Evolutionary conservation across 2,113 vertebrate species (phyloP).

Genomic region (Chloebia gouldiae): DNA sequence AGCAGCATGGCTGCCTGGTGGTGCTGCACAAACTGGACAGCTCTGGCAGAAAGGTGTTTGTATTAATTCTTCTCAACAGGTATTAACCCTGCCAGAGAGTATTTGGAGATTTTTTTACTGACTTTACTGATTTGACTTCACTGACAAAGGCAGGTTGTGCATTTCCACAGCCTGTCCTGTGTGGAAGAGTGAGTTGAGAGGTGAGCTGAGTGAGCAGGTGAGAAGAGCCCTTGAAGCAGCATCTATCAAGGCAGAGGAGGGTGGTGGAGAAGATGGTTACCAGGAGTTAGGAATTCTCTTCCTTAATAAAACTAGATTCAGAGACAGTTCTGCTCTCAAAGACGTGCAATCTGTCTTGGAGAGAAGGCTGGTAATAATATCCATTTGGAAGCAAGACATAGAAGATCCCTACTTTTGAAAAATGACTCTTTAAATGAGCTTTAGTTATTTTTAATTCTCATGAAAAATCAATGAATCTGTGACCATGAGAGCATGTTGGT

Average conservation of each 20-base stretch:
- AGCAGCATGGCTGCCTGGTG: not conserved
- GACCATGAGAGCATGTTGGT: not conserved
- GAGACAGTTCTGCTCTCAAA: not conserved
- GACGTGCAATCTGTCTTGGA: not conserved
- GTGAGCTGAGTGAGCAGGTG: not conserved
- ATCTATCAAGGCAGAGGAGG: not conserved
- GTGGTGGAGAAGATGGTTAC: not conserved
- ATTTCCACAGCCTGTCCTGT: not conserved
- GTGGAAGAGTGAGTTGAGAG: not conserved
- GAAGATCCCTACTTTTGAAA: not conserved
- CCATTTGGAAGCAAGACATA: not conserved
- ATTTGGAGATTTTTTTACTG: not conserved
- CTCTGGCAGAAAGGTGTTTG: not conserved
- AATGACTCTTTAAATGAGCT: not conserved
- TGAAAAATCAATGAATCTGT: not conserved
- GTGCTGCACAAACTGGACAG: not conserved
- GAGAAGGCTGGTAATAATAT: not conserved
- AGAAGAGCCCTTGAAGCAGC: not conserved
- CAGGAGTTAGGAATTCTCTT: not conserved
- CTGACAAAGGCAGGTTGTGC: not conserved
- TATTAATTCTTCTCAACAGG: not conserved
- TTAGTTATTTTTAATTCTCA: not conserved
- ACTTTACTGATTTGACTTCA: not conserved
- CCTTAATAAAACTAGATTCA: not conserved
- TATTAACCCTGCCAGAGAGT: not conserved